Base-by-base conservation (phyloP, 2,113 vertebrate species). In the Ptychochromis oligacanthus region DNA sequence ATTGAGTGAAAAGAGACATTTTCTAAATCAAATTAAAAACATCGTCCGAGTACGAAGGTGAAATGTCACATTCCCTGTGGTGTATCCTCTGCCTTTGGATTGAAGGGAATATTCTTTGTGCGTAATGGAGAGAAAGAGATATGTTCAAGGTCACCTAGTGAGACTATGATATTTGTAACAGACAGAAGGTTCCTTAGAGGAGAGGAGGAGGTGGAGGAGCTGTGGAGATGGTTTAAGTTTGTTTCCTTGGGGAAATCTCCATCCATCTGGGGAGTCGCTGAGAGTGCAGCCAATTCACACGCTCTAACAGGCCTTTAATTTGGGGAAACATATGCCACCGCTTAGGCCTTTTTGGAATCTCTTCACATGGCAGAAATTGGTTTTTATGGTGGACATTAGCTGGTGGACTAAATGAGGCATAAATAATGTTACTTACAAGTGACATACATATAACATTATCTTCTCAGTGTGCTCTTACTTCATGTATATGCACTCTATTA, bases 291-390 rank as follows among this genome's bases (percentile, higher is more conserved):
- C 91, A 91, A 87, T 90, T 89, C 89, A 83, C 83, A 88, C 76
- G 81, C 83, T 85, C 84, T 78, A 85, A 91, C 88, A 85, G 82
- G 67, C 88, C 56, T 79, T 88, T 93, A 82, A 94, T 93, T 93
- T 93, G 74, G 62, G 56, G 81, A 92, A 93, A 91, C 92, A 94
- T 93, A 92, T 94, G 93, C 87, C 79, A 57, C 80, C 43, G 58
- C 83, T 93, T 92, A 87, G 83, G 70, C 75, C 80, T 87, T 89
- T 92, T 89, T 92, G 90, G 87, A 92, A 82, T 75, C 56, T 38
- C 64, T 85, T 83, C 85, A 86, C 79, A 83, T 84, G 56, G 80
- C 81, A 87, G 81, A 81, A 87, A 86, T 88, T 38, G 26, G 76
- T 74, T 59, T 60, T 91, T 84, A 85, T 80, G 82, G 86, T 77